Conservation (phyloP, 2,113 vertebrate genomes). For the Triplophysa rosa region DNA sequence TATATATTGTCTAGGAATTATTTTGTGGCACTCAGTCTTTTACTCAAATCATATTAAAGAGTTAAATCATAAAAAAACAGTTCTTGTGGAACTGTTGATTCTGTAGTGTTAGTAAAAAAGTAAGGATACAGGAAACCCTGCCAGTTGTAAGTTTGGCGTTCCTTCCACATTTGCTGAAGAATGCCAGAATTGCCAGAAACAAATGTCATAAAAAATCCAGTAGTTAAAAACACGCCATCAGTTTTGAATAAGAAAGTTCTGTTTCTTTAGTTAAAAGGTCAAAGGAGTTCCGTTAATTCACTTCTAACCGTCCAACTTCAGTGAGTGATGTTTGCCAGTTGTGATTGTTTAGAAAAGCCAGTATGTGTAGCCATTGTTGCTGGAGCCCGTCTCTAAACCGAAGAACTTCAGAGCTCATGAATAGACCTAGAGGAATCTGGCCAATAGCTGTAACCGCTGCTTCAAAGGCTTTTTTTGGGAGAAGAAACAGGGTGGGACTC, state of each 20-base stretch:
- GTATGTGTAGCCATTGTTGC: conserved; percentile 10
- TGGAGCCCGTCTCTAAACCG: conserved; percentile 16
- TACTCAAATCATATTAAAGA: too few relatives aligned
- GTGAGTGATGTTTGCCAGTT: conserved; percentile 20
- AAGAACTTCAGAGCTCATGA: conserved; percentile 16
- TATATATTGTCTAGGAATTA: too few relatives aligned
- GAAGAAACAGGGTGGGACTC: conserved; percentile 33
- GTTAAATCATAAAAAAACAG: too few relatives aligned
- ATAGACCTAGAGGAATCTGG: conserved; percentile 25
- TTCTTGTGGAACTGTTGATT: too few relatives aligned
- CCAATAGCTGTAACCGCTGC: conserved; percentile 5
- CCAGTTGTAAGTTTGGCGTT: too few relatives aligned
- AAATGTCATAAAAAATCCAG: neutral
- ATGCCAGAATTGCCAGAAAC: neutral
- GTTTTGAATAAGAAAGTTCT: neutral
- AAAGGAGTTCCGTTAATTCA: conserved; percentile 37
- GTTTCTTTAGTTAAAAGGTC: neutral
- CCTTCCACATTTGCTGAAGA: too few relatives aligned
- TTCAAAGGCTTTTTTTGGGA: conserved; percentile 46
- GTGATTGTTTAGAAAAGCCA: conserved; percentile 23
- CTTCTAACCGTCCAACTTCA: conserved; percentile 1
- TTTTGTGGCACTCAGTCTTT: too few relatives aligned
- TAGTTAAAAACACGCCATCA: neutral
- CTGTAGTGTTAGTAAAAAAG: too few relatives aligned
- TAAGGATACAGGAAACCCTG: too few relatives aligned